Evolutionary conservation across 2,888 invertebrate genomes (phyloP), one percentile per base, ranked within the genome.

Genomic region (Tolmerus cingulatus): DNA sequence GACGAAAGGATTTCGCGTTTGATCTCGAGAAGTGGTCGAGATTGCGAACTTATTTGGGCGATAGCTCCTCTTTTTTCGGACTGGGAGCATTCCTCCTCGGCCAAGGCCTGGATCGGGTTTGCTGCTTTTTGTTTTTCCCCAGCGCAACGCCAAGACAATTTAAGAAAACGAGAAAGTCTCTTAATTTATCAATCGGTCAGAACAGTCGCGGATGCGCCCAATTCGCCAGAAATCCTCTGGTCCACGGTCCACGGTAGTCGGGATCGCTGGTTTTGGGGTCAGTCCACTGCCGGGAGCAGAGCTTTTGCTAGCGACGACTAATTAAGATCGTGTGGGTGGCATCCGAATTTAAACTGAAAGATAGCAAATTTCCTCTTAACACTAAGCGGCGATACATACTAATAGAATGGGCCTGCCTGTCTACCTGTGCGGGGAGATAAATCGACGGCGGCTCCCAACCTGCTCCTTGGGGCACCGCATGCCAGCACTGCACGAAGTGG

Each of bases 361-460:
- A 89, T 89, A 89, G 89, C 89, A 89, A 89, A 89, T 89, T 89
- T 89, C 89, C 88, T 87, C 85, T 89, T 89, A 89, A 89, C 89
- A 89, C 89, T 89, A 89, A 87, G 87, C 87, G 88, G 88, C 88
- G 89, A 89, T 89, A 88, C 87, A 87, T 85, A 46, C 85, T 74
- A 74, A 74, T 74, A 74, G 74, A 85, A 30, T 43, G 27, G 74
- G 30, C 19, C 27, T 12, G 30, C 19, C 27, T 12, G 66, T 66
- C 82, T 66, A 27, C 74, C 37, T 34, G 55, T 46, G 57, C 82
- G 51, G 57, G 19, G 66, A 37, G 82, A 82, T 82, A 66, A 57
- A 66, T 37, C 66, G 74, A 74, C 23, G 27, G 46, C 27, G 37
- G 27, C 66, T 74, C 79, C 40, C 23, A 82, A 82, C 57, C 37